A percentile compares a stretch with the other conserved stretches of the same genome.
Conservation (phyloP, 2,888 invertebrate species). For the Philereme transversata region DNA sequence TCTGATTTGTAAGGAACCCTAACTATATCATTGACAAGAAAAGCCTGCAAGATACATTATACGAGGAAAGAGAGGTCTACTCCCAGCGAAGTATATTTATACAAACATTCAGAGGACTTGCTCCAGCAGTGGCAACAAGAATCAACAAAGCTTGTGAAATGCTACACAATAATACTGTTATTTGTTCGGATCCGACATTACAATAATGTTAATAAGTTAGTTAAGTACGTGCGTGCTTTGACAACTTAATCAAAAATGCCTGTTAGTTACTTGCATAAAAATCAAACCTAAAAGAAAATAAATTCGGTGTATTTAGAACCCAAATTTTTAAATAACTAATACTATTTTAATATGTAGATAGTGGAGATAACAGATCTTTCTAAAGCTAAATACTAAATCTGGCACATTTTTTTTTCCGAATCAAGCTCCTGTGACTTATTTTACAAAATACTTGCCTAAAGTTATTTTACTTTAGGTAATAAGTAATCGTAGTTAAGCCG, state of each 20-base stretch:
- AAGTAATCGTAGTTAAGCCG: no score
- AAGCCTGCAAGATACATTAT: no score
- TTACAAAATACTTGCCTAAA: no score
- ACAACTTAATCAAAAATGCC: conserved; percentile 9
- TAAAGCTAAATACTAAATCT: conserved; percentile 44
- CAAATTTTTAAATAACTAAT: conserved; percentile 11
- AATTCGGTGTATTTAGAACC: conserved; percentile 9
- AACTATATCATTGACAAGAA: no score
- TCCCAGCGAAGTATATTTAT: no score
- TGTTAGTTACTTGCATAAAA: conserved; percentile 4
- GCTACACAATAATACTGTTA: conserved; percentile 31
- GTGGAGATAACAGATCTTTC: conserved; percentile 34
- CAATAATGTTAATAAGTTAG: conserved; percentile 27
- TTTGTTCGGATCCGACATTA: conserved; percentile 7
- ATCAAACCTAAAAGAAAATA: conserved; percentile 8
- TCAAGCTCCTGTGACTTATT: no score
- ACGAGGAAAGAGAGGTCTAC: no score
- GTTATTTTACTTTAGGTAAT: no score
- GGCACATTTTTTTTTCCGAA: conserved; percentile 37
- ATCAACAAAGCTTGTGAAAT: background rate
- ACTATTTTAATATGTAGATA: conserved; percentile 19
- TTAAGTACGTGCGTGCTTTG: conserved; percentile 32
- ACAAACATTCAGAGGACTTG: no score
- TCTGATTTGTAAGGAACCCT: no score
- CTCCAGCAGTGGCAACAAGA: background rate